Evolutionary conservation across 2,888 invertebrate species (phyloP), one percentile per base, ranked within the genome.

Genomic region (Drosophila limbata): DNA sequence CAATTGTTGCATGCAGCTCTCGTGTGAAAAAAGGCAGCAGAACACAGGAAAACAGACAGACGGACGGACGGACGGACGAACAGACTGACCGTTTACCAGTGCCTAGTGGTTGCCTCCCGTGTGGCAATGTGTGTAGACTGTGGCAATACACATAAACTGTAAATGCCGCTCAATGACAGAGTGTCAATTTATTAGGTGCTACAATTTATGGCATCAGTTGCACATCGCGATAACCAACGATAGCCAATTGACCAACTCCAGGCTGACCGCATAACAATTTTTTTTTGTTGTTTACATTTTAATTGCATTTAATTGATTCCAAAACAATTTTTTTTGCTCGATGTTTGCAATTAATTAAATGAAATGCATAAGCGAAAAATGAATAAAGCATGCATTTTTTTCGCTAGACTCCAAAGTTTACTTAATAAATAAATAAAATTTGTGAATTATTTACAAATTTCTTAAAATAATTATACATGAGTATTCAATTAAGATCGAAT

Each of bases 121-220:
- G 48, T 37, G 57, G 47, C 47, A 57, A 42, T 15, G 51, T 25
- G 51, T 48, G 3, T 60, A 33, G n/a, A 48, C 47, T 61, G 61
- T 42, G 70, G 44, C 59, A 70, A 63, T 59, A 56, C 64, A 69
- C 67, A 88, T 83, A 83, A 85, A 86, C 84, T 88, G 83, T 80
- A 89, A 89, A 89, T 89, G 89, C 89, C 86, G 62, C 83, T 84
- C 87, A 89, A 88, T 85, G 89, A 85, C 89, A 85, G 76, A 85
- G 89, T 89, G 84, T 83, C 85, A 85, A 89, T 85, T 85, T 85
- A 85, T 89, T 85, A 85, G 85, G 88, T 89, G 89, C 84, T 68
- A 80, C 80, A 89, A 85, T 85, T 85, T 85, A 85, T 89, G 83
- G 74, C 68, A 60, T 65, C 71, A 64, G 67, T 66, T 40, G 39